Evolutionary conservation across 2,888 invertebrate genomes (phyloP), one percentile per base, ranked within the genome.

Genomic region (Charanyca ferruginea): DNA sequence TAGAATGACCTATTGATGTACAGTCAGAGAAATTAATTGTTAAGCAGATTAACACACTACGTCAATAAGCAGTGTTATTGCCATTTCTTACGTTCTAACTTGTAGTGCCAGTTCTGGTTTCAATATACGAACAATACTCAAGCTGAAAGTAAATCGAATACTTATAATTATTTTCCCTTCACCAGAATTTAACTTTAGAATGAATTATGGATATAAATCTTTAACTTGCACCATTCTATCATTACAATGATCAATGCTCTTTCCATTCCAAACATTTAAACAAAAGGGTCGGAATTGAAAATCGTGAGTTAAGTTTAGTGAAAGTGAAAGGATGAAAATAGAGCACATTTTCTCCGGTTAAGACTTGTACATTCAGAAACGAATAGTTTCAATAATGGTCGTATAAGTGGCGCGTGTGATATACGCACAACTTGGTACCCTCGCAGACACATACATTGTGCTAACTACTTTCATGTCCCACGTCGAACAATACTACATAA

Each of bases 351-450:
- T 81, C 79, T 74, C 76, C 44, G 5, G 42, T 38, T 58, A 53
- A 59, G 22, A 49, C 32, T 60, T 62, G 47, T 65, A 48, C 48
- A 51, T 51, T 51, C n/a, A 44, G 62, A 52, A 66, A 69, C 52
- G 64, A 77, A 77, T 66, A 71, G 66, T 70, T 73, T 63, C 23
- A 68, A 75, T 71, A 71, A 71, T 73, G 57, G 62, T 69, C 41
- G 57, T 23, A 32, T 59, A 82, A 80, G 80, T 83, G 54, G 83
- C 80, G 51, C 83, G 84, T 83, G 84, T 75, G 83, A 83, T 77
- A 73, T 72, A 73, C 63, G 65, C 73, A 70, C 51, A 54, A 52
- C 41, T 13, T 32, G 44, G 22, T 35, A 42, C 9, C 52, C 68
- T 53, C n/a, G 22, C 48, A 52, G 53, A 68, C 76, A 47, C 69